These are phyloP conservation scores for Palythoa grandis DNA, from an alignment of 92 coral and sea anemone species.

Conservation along the genomic window DNA sequence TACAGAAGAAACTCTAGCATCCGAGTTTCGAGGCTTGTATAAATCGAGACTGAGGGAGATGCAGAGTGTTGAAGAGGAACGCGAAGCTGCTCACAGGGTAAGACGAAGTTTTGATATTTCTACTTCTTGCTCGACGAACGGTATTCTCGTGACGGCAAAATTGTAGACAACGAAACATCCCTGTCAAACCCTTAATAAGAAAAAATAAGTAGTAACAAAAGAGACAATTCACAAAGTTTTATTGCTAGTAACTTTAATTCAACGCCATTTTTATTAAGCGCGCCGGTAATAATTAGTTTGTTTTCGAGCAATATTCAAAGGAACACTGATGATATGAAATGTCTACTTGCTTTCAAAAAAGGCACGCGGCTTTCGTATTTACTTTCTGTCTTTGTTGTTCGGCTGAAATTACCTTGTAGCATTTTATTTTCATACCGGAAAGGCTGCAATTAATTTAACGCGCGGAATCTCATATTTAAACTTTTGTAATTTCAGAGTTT, in stretches of 20 bases:
- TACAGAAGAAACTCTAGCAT: constrained; percentile 77
- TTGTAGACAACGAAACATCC: background rate
- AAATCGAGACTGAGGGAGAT: constrained; percentile 79
- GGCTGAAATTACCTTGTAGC: background rate
- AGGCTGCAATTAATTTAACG: background rate
- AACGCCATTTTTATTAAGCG: background rate
- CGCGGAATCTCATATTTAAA: background rate
- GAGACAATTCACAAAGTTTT: background rate
- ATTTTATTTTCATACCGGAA: background rate
- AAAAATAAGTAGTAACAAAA: background rate
- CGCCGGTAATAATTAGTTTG: background rate
- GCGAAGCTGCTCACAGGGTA: constrained; percentile 87
- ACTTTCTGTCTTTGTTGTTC: background rate
- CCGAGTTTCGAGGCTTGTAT: constrained; percentile 88
- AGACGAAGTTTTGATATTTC: background rate
- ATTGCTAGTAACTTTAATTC: constrained; percentile 13
- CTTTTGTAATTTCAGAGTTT: background rate
- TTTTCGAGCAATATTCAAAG: background rate
- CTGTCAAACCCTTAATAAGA: background rate
- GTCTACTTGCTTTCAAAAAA: background rate
- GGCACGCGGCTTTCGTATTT: background rate
- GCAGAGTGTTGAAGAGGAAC: constrained; percentile 85
- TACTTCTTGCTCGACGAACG: background rate
- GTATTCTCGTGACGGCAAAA: background rate
- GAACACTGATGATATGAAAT: background rate